phyloP scores from a whole-genome alignment of 2,113 vertebrate genomes.

The Halichoeres trimaculatus region DNA sequence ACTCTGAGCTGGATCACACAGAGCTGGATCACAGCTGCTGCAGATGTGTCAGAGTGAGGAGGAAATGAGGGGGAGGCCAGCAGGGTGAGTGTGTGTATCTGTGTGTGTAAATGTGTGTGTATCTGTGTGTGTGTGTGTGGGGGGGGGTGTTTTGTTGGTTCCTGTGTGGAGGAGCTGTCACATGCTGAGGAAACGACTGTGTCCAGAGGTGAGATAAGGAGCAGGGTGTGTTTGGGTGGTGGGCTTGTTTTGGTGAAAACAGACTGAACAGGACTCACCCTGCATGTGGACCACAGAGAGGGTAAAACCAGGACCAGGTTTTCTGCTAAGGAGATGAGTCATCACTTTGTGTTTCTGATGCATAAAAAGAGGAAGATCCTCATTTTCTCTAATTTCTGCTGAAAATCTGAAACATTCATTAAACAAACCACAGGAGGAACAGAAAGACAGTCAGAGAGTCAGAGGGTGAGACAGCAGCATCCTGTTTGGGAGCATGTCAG shows the following conservation, averaged over 20 bases:
- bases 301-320: too few species aligned
- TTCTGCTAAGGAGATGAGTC: too few species aligned
- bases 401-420: background rate
- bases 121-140: slow-evolving; percentile 14
- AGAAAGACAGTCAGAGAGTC: background rate
- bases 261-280: too few species aligned
- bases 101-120: background rate
- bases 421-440: background rate
- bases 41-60: slow-evolving; percentile 37
- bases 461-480: slow-evolving; percentile 6
- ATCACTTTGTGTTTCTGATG: too few species aligned
- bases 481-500: slow-evolving; percentile 72
- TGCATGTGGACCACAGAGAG: too few species aligned
- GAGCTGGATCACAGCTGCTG: slow-evolving; percentile 43
- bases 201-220: background rate
- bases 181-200: slow-evolving; percentile 26
- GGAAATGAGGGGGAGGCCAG: slow-evolving; percentile 28
- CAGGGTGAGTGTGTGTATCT: slow-evolving; percentile 3
- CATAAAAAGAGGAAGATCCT: background rate
- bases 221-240: background rate
- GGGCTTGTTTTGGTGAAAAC: background rate
- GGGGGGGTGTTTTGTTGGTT: too few species aligned
- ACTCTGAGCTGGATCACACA: too few species aligned
- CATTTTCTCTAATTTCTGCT: background rate
- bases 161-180: too few species aligned